Percentiles rank a stretch among this genome's conserved stretches.
phyloP scores from a whole-genome alignment of 2,797 vertebrate species.

The Antennarius maculatus region DNA sequence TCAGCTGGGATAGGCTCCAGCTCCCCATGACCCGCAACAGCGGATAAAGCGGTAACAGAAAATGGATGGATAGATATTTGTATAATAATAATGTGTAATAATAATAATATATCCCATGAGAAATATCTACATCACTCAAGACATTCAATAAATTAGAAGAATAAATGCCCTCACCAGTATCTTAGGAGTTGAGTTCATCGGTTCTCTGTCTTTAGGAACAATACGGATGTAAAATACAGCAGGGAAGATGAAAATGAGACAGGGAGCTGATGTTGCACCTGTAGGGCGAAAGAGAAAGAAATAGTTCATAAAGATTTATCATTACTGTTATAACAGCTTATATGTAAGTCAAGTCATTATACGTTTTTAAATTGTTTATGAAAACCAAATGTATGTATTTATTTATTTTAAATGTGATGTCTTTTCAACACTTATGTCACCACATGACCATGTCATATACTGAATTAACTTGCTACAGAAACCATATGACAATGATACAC shows the following conservation, averaged over 20 bases:
- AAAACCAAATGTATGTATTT: too few species aligned
- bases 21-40: too few species aligned
- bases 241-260: constrained; percentile 99
- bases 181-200: constrained; percentile 88
- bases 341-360: not conserved
- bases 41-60: too few species aligned
- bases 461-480: too few species aligned
- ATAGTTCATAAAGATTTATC: too few species aligned
- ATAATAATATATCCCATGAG: not conserved
- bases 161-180: constrained; percentile 85
- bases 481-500: too few species aligned
- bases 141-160: not conserved
- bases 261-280: constrained; percentile 98
- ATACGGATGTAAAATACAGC: constrained; percentile 98
- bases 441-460: too few species aligned
- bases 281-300: constrained; percentile 31
- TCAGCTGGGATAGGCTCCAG: too few species aligned
- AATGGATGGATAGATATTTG: too few species aligned
- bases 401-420: too few species aligned
- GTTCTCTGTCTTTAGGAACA: constrained; percentile 92
- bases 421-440: too few species aligned
- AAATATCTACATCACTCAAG: not conserved
- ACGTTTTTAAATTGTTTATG: too few species aligned
- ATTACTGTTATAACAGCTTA: not conserved
- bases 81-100: not conserved